Conservation (phyloP, 2,888 invertebrate species). For the Netelia melanura region DNA sequence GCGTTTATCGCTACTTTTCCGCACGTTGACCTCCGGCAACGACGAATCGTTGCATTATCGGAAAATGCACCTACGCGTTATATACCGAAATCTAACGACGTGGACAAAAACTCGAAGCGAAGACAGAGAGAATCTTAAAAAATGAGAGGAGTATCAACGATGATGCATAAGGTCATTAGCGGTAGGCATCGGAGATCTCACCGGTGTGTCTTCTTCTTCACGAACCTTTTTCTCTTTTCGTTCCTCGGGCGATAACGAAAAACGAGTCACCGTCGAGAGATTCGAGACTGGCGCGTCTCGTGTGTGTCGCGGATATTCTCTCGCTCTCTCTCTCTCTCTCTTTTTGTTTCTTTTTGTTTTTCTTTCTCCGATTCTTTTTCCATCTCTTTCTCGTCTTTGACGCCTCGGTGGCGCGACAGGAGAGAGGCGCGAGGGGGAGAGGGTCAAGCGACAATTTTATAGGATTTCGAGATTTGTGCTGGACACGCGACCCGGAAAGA, state of each 20-base stretch:
- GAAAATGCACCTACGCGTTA: too few species aligned
- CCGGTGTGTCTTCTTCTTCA: conserved; percentile 21
- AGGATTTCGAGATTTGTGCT: conserved; percentile 26
- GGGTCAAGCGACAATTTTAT: conserved; percentile 32
- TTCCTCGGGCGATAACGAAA: conserved; percentile 44
- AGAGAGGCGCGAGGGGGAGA: neutral
- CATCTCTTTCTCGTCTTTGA: conserved; percentile 12
- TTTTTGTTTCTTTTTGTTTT: conserved; percentile 1
- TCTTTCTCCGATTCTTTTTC: neutral
- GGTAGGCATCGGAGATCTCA: conserved; percentile 48
- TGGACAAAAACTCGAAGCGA: neutral
- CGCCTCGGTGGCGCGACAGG: conserved; percentile 48
- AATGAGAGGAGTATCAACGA: conserved; percentile 26
- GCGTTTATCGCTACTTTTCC: too few species aligned
- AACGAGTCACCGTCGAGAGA: conserved; percentile 61
- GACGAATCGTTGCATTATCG: too few species aligned
- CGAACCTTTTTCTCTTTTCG: conserved; percentile 18
- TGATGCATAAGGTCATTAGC: conserved; percentile 65
- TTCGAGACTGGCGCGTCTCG: conserved; percentile 55
- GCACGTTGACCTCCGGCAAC: too few species aligned
- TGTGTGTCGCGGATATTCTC: conserved; percentile 46
- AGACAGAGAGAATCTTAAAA: neutral
- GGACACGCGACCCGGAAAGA: conserved; percentile 44
- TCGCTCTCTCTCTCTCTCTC: conserved; percentile 33
- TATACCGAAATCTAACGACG: too few species aligned